Percentiles rank a stretch among this genome's conserved stretches.
phyloP scores from a whole-genome alignment of 2,113 vertebrate genomes.

The Oncorhynchus keta region DNA sequence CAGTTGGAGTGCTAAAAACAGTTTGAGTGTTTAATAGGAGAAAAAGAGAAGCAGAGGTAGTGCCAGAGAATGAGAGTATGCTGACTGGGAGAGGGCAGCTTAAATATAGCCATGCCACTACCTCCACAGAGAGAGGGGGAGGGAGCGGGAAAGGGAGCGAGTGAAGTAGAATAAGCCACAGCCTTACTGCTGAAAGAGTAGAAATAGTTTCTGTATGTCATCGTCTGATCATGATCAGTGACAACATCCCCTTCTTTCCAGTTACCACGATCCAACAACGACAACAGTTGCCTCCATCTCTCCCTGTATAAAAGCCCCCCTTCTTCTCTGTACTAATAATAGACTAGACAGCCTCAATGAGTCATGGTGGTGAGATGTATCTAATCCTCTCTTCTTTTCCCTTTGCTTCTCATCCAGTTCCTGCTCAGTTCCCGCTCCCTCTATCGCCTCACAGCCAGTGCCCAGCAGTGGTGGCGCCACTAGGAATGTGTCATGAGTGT shows the following conservation, averaged over 20 bases:
- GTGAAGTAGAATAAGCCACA: background rate
- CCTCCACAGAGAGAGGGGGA: slow-evolving; percentile 10
- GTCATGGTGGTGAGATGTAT: background rate
- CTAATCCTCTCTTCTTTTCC: background rate
- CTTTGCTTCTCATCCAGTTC: background rate
- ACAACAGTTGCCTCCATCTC: too few species aligned
- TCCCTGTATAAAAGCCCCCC: background rate
- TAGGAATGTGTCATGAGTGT: background rate
- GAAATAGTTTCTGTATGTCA: background rate
- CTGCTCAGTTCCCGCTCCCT: slow-evolving; percentile 7
- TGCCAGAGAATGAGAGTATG: slow-evolving; percentile 39
- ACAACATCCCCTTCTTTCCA: too few species aligned
- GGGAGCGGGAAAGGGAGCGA: background rate
- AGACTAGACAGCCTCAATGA: background rate
- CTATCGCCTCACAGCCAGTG: background rate
- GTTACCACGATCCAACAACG: too few species aligned
- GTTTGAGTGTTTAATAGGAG: slow-evolving; percentile 19
- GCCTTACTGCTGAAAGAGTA: background rate
- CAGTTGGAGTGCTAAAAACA: slow-evolving; percentile 43
- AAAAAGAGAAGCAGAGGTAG: slow-evolving; percentile 35
- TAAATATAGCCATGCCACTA: slow-evolving; percentile 41
- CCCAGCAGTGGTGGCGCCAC: background rate
- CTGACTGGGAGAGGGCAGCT: slow-evolving; percentile 44
- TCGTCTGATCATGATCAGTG: too few species aligned
- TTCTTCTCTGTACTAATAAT: background rate